Evolutionary conservation across 2,797 vertebrate species (phyloP).

Genomic region (Sorex maritimensis): DNA sequence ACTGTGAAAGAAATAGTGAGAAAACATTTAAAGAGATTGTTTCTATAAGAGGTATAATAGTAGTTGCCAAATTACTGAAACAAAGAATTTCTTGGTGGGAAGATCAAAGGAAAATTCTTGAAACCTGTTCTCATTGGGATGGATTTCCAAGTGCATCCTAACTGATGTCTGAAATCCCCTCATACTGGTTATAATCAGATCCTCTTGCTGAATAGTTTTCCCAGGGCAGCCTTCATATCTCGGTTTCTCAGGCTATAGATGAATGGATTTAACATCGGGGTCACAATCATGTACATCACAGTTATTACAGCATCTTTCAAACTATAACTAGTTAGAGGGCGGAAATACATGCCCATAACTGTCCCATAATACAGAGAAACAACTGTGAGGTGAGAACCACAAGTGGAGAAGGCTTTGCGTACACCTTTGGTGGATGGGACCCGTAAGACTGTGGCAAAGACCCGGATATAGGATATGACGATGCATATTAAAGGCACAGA

Average conservation of each 20-base stretch:
- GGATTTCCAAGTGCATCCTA: not conserved
- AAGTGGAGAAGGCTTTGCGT: slow-evolving; percentile 36
- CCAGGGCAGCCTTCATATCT: slow-evolving; percentile 48
- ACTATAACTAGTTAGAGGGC: slow-evolving; percentile 17
- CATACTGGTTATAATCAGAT: not conserved
- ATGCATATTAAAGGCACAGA: slow-evolving; percentile 13
- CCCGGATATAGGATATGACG: not conserved
- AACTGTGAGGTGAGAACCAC: slow-evolving; percentile 55
- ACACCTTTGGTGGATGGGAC: slow-evolving; percentile 1
- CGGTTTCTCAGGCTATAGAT: slow-evolving; percentile 76
- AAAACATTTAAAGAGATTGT: not conserved
- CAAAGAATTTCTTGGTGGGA: not conserved
- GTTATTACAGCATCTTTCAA: slow-evolving; percentile 67
- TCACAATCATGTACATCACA: slow-evolving; percentile 67
- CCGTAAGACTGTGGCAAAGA: not conserved
- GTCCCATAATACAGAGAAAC: slow-evolving; percentile 77
- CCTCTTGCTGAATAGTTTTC: slow-evolving; percentile 49
- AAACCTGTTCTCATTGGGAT: not conserved
- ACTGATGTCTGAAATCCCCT: not conserved
- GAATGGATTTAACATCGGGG: slow-evolving; percentile 77
- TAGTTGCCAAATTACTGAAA: not conserved
- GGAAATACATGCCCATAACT: slow-evolving; percentile 71
- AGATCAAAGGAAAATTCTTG: not conserved
- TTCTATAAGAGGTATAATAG: not conserved
- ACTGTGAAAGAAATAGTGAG: not conserved